Conservation (phyloP, 2,888 invertebrate species). For the Halictus ligatus region DNA sequence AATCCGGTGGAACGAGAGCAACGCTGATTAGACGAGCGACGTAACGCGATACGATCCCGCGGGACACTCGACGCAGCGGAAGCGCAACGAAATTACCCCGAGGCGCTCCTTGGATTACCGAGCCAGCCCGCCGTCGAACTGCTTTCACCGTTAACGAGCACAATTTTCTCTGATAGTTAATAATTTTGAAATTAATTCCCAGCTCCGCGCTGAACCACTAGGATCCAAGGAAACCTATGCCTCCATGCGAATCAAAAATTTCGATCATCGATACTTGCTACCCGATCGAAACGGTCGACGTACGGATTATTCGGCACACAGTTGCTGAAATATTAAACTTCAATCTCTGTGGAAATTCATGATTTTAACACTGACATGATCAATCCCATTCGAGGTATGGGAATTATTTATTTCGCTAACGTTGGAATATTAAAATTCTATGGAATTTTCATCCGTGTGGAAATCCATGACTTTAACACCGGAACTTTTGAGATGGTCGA, state of each 20-base stretch:
- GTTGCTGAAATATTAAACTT: neutral
- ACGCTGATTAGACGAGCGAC: conserved; percentile 1
- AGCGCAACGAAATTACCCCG: conserved; percentile 15
- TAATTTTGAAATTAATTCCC: neutral
- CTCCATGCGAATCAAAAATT: neutral
- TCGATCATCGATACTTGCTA: neutral
- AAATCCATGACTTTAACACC: neutral
- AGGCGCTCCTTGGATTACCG: conserved; percentile 10
- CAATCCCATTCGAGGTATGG: neutral
- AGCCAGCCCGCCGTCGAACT: neutral
- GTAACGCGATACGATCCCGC: neutral
- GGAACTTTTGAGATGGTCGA: neutral
- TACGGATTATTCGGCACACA: neutral
- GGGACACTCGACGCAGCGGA: conserved; percentile 2
- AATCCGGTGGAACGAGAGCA: neutral
- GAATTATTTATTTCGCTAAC: neutral
- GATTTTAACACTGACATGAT: neutral
- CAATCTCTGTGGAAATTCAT: neutral
- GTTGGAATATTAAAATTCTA: neutral
- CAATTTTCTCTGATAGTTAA: neutral
- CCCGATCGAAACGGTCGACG: too few species aligned
- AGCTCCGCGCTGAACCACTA: neutral
- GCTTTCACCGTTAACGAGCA: conserved; percentile 2
- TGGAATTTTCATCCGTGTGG: neutral
- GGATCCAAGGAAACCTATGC: neutral